phyloP scores from a whole-genome alignment of 1,140 invertebrate genomes.

The Diorhabda sublineata region DNA sequence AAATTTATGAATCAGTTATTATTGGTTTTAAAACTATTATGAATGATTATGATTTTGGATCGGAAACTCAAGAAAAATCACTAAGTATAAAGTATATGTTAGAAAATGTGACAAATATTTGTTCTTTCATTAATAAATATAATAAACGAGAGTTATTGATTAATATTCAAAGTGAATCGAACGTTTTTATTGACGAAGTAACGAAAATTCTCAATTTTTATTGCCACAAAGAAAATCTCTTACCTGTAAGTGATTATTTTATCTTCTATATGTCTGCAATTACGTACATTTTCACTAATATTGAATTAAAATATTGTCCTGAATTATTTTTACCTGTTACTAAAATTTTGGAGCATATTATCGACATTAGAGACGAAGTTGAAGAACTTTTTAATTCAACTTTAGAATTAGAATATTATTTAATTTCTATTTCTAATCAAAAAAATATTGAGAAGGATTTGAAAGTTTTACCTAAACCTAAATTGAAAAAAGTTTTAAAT shows the following conservation, averaged over 20 bases:
- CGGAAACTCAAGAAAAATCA: conserved; percentile 22
- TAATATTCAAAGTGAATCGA: conserved; percentile 9
- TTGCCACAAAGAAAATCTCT: conserved; percentile 27
- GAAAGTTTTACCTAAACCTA: conserved; percentile 9
- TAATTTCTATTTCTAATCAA: conserved; percentile 5
- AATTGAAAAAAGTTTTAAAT: conserved; percentile 7
- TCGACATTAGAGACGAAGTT: conserved; percentile 1
- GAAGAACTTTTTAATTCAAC: neutral
- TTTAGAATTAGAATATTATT: conserved; percentile 12
- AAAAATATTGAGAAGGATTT: conserved; percentile 6
- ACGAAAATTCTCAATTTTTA: conserved; percentile 29
- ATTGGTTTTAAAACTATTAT: conserved; percentile 22
- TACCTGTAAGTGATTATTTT: conserved; percentile 29
- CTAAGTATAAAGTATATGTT: conserved; percentile 29
- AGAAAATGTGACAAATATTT: conserved; percentile 32
- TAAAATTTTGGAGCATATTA: conserved; percentile 21
- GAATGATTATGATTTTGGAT: conserved; percentile 21
- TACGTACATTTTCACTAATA: conserved; percentile 29
- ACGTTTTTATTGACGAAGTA: conserved; percentile 18
- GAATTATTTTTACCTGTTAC: conserved; percentile 24
- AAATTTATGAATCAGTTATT: conserved; percentile 23
- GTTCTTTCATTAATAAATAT: conserved; percentile 27
- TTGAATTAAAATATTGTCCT: conserved; percentile 20
- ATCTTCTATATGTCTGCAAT: conserved; percentile 31
- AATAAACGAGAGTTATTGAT: conserved; percentile 18